A percentile compares a stretch with the other conserved stretches of the same genome.
phyloP scores from a whole-genome alignment of 2,113 vertebrate genomes.

The Otis tarda region DNA sequence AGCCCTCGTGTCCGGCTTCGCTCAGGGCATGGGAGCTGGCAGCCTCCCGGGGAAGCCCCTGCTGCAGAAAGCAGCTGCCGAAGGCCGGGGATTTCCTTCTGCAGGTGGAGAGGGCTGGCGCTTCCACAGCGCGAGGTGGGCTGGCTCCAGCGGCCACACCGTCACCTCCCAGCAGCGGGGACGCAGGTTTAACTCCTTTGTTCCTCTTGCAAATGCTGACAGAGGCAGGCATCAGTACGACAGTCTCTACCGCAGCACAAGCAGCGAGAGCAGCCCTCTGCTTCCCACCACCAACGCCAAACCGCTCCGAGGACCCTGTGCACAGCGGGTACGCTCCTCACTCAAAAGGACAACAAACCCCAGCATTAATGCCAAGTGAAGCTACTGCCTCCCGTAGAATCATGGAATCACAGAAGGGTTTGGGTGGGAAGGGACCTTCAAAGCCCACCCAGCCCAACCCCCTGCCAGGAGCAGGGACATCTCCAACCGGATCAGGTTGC shows the following conservation, averaged over 20 bases:
- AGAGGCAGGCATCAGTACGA: not conserved
- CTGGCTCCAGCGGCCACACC: not conserved
- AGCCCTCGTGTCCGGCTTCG: too few species aligned
- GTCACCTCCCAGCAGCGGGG: not conserved
- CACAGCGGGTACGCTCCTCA: too few species aligned
- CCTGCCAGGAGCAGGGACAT: too few species aligned
- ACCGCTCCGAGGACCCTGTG: rapidly evolving
- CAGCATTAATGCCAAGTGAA: not conserved
- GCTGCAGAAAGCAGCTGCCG: not conserved
- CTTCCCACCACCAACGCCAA: not conserved
- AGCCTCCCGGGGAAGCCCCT: not conserved
- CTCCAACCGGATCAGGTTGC: too few species aligned
- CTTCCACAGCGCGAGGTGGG: rapidly evolving
- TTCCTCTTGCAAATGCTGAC: not conserved
- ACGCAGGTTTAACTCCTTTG: not conserved
- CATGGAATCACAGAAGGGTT: too few species aligned
- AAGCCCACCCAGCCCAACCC: too few species aligned
- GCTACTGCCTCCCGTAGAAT: not conserved
- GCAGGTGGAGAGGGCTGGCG: not conserved
- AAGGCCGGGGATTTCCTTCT: not conserved
- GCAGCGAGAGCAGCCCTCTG: not conserved
- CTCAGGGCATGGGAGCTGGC: not conserved
- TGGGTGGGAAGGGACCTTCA: too few species aligned
- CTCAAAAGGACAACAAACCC: not conserved
- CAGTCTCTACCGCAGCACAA: not conserved